These are phyloP conservation scores for Etheostoma perlongum DNA, from an alignment of 2,797 vertebrate species.

Conservation along the genomic window DNA sequence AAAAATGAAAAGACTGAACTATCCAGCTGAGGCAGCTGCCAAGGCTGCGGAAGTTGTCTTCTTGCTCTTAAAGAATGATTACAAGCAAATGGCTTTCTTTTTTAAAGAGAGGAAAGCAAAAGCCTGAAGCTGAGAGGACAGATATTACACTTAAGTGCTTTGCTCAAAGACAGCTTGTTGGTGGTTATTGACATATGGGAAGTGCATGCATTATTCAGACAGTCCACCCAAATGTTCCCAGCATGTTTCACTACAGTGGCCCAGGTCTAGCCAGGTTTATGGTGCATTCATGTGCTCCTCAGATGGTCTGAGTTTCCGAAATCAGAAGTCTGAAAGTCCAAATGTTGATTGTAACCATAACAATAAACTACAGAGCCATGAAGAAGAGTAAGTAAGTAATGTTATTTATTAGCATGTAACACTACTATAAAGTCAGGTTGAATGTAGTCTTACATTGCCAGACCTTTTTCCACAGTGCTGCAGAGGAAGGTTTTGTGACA, in stretches of 20 bases:
- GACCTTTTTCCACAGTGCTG: too few species aligned
- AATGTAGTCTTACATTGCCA: too few species aligned
- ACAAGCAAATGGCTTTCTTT: neutral
- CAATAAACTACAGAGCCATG: too few species aligned
- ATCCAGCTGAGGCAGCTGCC: constrained; percentile 17
- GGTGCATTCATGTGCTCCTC: too few species aligned
- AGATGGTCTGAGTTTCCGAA: too few species aligned
- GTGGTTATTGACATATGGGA: constrained; percentile 1
- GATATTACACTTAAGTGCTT: constrained; percentile 11
- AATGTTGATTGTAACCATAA: too few species aligned
- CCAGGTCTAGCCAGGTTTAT: neutral
- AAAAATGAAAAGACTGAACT: neutral
- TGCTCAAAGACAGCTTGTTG: constrained; percentile 26
- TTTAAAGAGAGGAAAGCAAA: neutral
- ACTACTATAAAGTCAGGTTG: too few species aligned
- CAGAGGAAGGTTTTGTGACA: too few species aligned
- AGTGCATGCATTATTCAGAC: constrained; percentile 24
- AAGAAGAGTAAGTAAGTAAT: too few species aligned
- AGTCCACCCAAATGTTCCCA: neutral
- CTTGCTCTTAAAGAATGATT: constrained; percentile 16
- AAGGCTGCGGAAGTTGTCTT: neutral
- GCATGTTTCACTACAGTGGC: neutral
- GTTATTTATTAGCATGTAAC: too few species aligned
- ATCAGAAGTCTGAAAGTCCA: too few species aligned
- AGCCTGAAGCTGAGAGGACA: neutral